Evolutionary conservation across 2,113 vertebrate genomes (phyloP).

Genomic region (Nibea coibor): DNA sequence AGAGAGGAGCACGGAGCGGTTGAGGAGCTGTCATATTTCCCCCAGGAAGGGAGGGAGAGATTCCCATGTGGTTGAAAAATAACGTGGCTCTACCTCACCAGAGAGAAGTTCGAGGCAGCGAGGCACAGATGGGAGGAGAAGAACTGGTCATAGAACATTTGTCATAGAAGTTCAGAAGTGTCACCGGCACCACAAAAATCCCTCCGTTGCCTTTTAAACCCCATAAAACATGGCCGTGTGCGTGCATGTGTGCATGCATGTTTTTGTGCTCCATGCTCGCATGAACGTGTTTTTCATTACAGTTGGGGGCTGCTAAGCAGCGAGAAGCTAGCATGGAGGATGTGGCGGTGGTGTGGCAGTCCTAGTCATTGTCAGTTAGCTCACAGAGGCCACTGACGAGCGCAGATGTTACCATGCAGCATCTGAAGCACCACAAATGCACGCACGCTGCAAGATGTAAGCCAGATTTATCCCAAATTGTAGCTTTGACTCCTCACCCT

Average conservation of each 20-base stretch:
- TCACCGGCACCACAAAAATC: slow-evolving; percentile 53
- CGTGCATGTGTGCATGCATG: slow-evolving; percentile 26
- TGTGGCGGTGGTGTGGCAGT: slow-evolving; percentile 56
- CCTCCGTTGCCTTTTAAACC: slow-evolving; percentile 28
- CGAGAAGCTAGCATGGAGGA: slow-evolving; percentile 41
- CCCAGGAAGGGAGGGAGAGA: slow-evolving; percentile 41
- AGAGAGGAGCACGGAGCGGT: slow-evolving; percentile 33
- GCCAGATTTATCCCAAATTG: slow-evolving; percentile 50
- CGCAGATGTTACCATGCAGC: slow-evolving; percentile 60
- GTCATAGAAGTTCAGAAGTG: slow-evolving; percentile 62
- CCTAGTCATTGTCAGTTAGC: slow-evolving; percentile 56
- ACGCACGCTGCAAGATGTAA: slow-evolving; percentile 43
- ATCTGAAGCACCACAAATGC: slow-evolving; percentile 43
- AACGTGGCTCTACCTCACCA: slow-evolving; percentile 51
- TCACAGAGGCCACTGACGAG: slow-evolving; percentile 44
- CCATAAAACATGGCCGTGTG: slow-evolving; percentile 24
- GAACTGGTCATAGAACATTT: slow-evolving; percentile 52
- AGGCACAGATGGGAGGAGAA: slow-evolving; percentile 27
- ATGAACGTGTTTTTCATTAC: slow-evolving; percentile 60
- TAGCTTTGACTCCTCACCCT: slow-evolving; percentile 6
- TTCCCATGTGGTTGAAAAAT: slow-evolving; percentile 68
- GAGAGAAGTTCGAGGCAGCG: slow-evolving; percentile 38
- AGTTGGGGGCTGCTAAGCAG: slow-evolving; percentile 35
- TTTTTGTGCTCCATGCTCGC: slow-evolving; percentile 17
- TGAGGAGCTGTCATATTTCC: slow-evolving; percentile 63